These are phyloP conservation scores for Bombus waltoni DNA, from an alignment of 1,140 invertebrate genomes.

Conservation along the genomic window DNA sequence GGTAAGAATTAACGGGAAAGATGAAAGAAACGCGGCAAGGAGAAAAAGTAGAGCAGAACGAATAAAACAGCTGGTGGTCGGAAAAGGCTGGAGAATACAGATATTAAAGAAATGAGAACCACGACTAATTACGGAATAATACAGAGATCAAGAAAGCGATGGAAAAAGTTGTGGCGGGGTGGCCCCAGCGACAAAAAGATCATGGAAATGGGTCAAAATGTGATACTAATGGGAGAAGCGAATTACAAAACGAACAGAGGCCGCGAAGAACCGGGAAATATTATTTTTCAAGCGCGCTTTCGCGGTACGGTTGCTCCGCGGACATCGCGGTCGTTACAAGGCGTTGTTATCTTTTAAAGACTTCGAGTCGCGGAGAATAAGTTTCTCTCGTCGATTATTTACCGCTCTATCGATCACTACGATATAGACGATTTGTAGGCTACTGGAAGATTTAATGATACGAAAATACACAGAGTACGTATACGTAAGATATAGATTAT, in stretches of 20 bases:
- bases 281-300: not conserved
- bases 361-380: too few relatives aligned
- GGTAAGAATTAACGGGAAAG: not conserved
- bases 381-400: too few relatives aligned
- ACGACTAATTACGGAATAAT: conserved; percentile 31
- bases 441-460: too few relatives aligned
- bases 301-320: too few relatives aligned
- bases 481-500: too few relatives aligned
- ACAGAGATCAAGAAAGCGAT: conserved; percentile 23
- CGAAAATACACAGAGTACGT: too few relatives aligned
- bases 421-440: too few relatives aligned
- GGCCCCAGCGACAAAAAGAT: not conserved
- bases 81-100: not conserved
- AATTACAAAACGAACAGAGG: not conserved
- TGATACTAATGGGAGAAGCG: conserved; percentile 4
- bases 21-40: not conserved
- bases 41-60: conserved; percentile 23
- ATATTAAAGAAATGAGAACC: conserved; percentile 31
- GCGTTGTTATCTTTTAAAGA: not conserved
- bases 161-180: not conserved
- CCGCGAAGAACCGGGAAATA: not conserved
- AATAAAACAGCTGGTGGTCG: conserved; percentile 11
- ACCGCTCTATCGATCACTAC: too few relatives aligned
- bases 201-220: not conserved
- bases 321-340: not conserved